Percentiles rank a stretch among this genome's conserved stretches.
Conservation (phyloP, 2,113 vertebrate genomes). For the cat (Felis catus) region F.catus_Fca126_mat1.0 CM031414.1:51716001-51716500, state of each 20-base stretch:
- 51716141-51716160: conserved; percentile 82
- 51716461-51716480: background rate
- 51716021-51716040: conserved; percentile 90
- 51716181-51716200: conserved; percentile 48
- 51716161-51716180: conserved; percentile 70
- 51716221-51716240: background rate
- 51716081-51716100: conserved; percentile 89
- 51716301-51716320: background rate
- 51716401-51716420: background rate
- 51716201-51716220: background rate
- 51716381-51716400: background rate
- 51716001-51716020: conserved; percentile 89
- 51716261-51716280: conserved; percentile 35
- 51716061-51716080: conserved; percentile 89
- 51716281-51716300: conserved; percentile 46
- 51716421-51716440: conserved; percentile 56
- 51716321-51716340: conserved; percentile 1
- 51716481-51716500: background rate
- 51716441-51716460: conserved; percentile 29
- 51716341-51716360: background rate
- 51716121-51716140: conserved; percentile 75
- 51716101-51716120: conserved; percentile 85
- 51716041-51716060: conserved; percentile 84
- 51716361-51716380: conserved; percentile 45
- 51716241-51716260: background rate